phyloP scores from a whole-genome alignment of 2,888 invertebrate genomes.

The Xestia rhomboidea region DNA sequence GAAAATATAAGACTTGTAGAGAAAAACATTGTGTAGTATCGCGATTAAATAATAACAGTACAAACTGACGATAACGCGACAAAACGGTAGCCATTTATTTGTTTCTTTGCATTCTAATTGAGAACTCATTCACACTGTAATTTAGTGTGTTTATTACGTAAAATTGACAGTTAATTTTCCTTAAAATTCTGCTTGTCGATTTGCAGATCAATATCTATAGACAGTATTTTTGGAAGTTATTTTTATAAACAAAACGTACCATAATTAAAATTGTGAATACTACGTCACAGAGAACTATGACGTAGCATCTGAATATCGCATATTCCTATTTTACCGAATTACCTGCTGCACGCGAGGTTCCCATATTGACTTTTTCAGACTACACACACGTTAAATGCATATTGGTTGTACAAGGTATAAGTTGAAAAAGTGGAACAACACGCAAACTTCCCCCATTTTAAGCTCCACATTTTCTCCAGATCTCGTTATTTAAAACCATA shows the following conservation, averaged over 20 bases:
- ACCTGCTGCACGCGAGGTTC: background rate
- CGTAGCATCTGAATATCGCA: background rate
- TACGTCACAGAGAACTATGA: background rate
- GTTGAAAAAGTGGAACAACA: background rate
- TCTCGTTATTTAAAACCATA: background rate
- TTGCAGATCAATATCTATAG: slow-evolving; percentile 6
- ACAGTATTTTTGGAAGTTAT: background rate
- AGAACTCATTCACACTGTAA: slow-evolving; percentile 47
- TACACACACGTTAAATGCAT: background rate
- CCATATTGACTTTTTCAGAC: background rate
- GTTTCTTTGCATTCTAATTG: slow-evolving; percentile 48
- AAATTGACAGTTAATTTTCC: slow-evolving; percentile 1
- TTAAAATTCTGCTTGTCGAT: background rate
- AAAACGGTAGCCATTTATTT: slow-evolving; percentile 41
- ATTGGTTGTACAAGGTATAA: background rate
- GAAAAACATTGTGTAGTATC: slow-evolving; percentile 38
- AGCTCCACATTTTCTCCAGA: background rate
- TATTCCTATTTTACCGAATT: background rate
- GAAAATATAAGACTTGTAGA: slow-evolving; percentile 25
- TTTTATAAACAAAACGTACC: background rate
- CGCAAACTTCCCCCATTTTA: background rate
- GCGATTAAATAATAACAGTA: slow-evolving; percentile 16
- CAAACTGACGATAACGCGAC: slow-evolving; percentile 49
- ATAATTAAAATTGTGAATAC: background rate
- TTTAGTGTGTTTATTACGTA: slow-evolving; percentile 5